Percentiles rank a stretch among this genome's conserved stretches.
Conservation (phyloP, 2,797 vertebrate species). For the Cuniculus paca region DNA sequence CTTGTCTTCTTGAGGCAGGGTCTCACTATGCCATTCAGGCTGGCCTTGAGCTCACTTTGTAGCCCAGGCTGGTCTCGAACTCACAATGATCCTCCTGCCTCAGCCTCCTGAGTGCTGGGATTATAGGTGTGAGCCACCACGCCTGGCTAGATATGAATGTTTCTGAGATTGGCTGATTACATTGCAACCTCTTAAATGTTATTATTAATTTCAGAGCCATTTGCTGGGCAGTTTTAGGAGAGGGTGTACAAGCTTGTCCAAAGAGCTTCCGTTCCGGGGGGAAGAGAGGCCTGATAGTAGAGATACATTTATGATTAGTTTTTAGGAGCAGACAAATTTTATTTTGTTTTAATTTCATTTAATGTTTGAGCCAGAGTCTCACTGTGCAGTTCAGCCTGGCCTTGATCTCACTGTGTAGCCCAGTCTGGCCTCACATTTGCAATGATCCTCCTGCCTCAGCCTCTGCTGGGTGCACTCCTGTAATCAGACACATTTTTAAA, state of each 20-base stretch:
- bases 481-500: neutral
- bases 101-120: too few relatives aligned
- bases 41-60: too few relatives aligned
- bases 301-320: constrained; percentile 36
- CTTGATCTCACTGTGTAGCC: too few relatives aligned
- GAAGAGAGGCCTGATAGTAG: neutral
- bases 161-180: constrained; percentile 42
- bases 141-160: neutral
- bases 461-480: neutral
- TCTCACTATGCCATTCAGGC: too few relatives aligned
- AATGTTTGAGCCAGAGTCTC: neutral
- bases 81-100: too few relatives aligned
- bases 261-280: neutral
- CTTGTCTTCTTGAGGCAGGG: too few relatives aligned
- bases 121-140: too few relatives aligned
- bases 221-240: constrained; percentile 18
- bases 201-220: neutral
- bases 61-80: too few relatives aligned
- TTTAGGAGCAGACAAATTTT: neutral
- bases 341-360: neutral
- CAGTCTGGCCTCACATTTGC: neutral
- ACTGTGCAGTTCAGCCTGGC: neutral
- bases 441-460: too few relatives aligned
- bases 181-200: neutral
- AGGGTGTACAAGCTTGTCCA: neutral